Conservation (phyloP, 1,140 invertebrate species). For the Tigriopus japonicus region DNA sequence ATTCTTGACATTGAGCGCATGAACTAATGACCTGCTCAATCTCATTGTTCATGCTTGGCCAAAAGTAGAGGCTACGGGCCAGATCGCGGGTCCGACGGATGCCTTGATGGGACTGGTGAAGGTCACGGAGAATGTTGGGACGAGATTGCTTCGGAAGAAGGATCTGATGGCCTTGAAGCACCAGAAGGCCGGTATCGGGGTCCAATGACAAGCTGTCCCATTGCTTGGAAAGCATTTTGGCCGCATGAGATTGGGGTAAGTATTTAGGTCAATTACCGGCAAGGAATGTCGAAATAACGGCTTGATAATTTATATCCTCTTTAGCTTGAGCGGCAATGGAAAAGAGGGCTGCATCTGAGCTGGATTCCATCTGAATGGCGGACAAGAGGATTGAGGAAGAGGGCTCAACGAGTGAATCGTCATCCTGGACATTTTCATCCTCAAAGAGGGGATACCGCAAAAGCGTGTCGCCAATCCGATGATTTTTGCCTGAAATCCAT, state of each 20-base stretch:
- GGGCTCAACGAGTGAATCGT: background rate
- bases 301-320: background rate
- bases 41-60: background rate
- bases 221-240: background rate
- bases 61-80: background rate
- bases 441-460: background rate
- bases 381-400: background rate
- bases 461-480: background rate
- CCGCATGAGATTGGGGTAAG: background rate
- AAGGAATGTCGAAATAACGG: background rate
- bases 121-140: background rate
- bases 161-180: background rate
- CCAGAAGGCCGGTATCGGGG: background rate
- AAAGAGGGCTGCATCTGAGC: background rate
- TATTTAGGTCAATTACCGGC: background rate
- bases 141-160: background rate
- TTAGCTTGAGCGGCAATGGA: background rate
- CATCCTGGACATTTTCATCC: background rate
- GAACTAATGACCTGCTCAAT: background rate
- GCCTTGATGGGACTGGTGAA: background rate
- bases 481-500: background rate
- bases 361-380: background rate
- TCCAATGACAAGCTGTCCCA: background rate
- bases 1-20: background rate
- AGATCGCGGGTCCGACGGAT: background rate